Evolutionary conservation across 2,888 invertebrate genomes (phyloP), one percentile per base, ranked within the genome.

Genomic region (Amphipoea lucens): DNA sequence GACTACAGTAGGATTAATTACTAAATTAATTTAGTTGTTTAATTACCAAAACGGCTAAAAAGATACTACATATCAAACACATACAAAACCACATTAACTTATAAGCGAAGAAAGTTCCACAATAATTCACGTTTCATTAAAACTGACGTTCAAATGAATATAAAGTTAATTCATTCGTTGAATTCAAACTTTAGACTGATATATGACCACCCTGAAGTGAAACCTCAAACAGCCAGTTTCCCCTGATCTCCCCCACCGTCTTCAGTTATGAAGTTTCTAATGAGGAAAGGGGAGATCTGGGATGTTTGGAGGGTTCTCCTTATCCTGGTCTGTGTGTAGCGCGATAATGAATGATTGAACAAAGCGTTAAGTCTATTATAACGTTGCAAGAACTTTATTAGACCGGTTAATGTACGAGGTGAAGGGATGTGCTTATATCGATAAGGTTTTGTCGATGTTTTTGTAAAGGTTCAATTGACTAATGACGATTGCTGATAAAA

Each of bases 301-400:
- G 90, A 89, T 92, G 93, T 90, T 92, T 89, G 79, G 90, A 93
- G 90, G 90, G 94, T 82, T 93, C 94, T 92, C 88, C 92, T 92
- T 94, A 93, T 85, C 86, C 90, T 94, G 95, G 95, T 90, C 90
- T 92, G 91, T 87, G 89, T 90, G 87, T 84, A 88, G 88, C 90
- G 81, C 88, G 87, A 90, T 95, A 95, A 96, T 96, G 94, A 97
- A 96, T 97, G 95, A 96, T 96, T 96, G 96, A 96, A 95, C 95
- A 95, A 94, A 94, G 94, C 94, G 96, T 94, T 96, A 96, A 96
- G 96, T 96, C 95, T 96, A 96, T 96, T 96, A 96, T 95, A 92
- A 90, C 94, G 95, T 91, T 92, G 94, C 94, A 94, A 95, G 96
- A 96, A 96, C 96, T 96, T 97, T 96, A 96, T 96, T 96, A 96